Evolutionary conservation across 53 echinoderm and acorn worm species (phyloP), one percentile per base, ranked within the genome.

Genomic region (Paelopatides confundens): DNA sequence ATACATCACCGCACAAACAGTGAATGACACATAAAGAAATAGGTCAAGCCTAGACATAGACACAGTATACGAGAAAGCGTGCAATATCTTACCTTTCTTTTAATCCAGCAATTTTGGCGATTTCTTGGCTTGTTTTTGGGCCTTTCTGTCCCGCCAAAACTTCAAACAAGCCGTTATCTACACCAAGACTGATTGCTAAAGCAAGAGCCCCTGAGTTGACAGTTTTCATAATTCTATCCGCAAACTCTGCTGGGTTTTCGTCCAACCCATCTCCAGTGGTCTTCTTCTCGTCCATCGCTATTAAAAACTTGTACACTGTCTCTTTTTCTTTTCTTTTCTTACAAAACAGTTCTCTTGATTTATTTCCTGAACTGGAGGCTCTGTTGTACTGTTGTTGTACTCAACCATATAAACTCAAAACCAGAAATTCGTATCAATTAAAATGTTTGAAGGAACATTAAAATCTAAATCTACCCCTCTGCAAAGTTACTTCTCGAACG

Each of bases 131-230:
- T 33, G 99, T 94, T 76, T 91, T 90, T 21, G 95, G 95, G 58
- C 82, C 93, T 79, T 85, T 86, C 86, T 92, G 77, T 23, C 31
- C 71, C 40, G 91, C 70, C 89, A 98, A 92, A 17, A 88, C 89
- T 38, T 91, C 64, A 74, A 97, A 98, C 6, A 98, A 88, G 11
- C 99, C 99, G 21, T 95, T 98, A 79, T 96, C 96, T 9, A 90
- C 90, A 6, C 94, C 96, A 18, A 96, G 85, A 54, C 96, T 96
- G 15, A 96, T 71, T 31, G 94, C 93, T 37, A 96, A 86, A 15
- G 94, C 90, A 74, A 96, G 32, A 1, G 94, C 88, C 2, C 93
- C 92, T 5, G 96, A 90, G 10, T 90, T 94, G 21, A 96, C 66
- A 37, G 92, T 96, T 77, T 92, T 94, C 96, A 96, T 96, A 74